These are phyloP conservation scores for Enteromius argenteus DNA, from an alignment of 2,797 vertebrate species.

Conservation along the genomic window DNA sequence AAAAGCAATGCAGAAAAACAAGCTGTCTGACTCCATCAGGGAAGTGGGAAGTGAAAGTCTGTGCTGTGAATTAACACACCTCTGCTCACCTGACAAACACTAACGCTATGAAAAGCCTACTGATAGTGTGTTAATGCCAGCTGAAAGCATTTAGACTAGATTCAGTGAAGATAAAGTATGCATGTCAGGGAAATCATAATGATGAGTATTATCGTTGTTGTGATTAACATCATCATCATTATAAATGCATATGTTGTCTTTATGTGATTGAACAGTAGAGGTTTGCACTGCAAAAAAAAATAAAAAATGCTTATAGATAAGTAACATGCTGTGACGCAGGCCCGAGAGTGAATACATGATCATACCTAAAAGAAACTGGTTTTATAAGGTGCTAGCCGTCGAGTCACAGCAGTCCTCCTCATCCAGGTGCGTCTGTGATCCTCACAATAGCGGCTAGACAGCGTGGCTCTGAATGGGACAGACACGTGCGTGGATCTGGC, in stretches of 20 bases:
- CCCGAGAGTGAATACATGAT: neutral
- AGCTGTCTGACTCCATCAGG: neutral
- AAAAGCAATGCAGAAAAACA: neutral
- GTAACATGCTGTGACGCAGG: neutral
- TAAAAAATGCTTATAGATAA: no score
- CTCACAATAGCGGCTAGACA: slow-evolving; percentile 24
- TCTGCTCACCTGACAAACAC: neutral
- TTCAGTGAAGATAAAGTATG: neutral
- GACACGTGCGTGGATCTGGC: slow-evolving; percentile 70
- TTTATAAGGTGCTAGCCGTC: no score
- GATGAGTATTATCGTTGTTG: neutral
- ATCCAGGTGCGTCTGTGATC: neutral
- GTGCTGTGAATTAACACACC: neutral
- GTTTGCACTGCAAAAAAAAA: neutral
- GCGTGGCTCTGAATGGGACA: slow-evolving; percentile 69
- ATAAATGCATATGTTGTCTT: neutral
- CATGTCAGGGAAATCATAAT: neutral
- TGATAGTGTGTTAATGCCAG: neutral
- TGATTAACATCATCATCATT: neutral
- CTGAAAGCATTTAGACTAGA: neutral
- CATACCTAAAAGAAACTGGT: neutral
- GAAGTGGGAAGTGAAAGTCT: neutral
- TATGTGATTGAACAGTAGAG: neutral
- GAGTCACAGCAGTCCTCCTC: neutral
- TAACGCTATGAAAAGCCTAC: neutral